Conservation (phyloP, 2,113 vertebrate species). For the Desmodus rotundus region DNA sequence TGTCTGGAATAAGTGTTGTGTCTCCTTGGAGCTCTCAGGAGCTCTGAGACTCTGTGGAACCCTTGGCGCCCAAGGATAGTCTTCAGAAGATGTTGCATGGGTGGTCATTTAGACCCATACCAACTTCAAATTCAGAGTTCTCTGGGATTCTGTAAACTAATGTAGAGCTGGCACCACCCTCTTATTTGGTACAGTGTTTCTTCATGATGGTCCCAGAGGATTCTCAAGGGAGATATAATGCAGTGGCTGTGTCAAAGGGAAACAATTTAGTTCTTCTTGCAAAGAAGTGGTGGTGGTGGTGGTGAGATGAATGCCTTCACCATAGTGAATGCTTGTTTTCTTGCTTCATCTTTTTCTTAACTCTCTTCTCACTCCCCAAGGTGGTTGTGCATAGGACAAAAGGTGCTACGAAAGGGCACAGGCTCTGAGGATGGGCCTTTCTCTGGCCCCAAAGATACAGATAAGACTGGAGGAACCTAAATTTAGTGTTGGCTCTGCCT, state of each 20-base stretch:
- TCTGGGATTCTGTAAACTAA: neutral
- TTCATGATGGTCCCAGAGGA: neutral
- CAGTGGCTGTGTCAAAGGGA: neutral
- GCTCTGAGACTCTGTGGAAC: neutral
- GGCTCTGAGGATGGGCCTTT: neutral
- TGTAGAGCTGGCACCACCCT: neutral
- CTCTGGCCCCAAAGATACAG: neutral
- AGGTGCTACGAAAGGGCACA: neutral
- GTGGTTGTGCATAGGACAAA: neutral
- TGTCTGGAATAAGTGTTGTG: neutral
- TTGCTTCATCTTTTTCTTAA: neutral
- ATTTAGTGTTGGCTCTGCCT: neutral
- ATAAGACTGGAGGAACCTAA: neutral
- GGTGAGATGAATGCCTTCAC: neutral
- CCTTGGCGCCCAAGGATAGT: neutral
- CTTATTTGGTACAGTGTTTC: neutral
- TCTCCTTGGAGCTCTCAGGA: constrained; percentile 17
- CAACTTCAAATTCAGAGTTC: neutral
- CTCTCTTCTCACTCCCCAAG: neutral
- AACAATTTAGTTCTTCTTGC: neutral
- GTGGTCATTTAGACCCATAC: neutral
- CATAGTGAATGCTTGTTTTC: neutral
- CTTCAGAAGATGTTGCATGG: neutral
- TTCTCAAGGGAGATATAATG: neutral
- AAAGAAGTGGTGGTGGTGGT: neutral